Conservation (phyloP, 2,113 vertebrate genomes). For the Laticauda laticaudata region DNA sequence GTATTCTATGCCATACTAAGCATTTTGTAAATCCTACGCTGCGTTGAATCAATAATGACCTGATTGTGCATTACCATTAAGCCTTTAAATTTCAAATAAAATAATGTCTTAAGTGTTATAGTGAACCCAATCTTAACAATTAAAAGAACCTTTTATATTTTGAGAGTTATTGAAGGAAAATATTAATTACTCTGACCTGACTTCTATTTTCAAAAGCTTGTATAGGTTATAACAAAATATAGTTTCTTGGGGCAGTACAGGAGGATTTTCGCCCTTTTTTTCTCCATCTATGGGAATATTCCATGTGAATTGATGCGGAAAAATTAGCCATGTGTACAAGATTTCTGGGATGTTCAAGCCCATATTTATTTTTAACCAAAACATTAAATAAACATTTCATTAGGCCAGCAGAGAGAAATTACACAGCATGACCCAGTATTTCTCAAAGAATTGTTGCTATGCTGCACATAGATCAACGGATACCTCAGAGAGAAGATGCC, state of each 20-base stretch:
- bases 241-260: neutral
- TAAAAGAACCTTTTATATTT: neutral
- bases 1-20: neutral
- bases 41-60: neutral
- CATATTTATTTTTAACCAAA: constrained; percentile 8
- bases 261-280: neutral
- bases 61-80: neutral
- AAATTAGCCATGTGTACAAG: neutral
- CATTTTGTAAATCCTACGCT: neutral
- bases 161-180: neutral
- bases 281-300: neutral
- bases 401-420: neutral
- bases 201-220: neutral
- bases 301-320: constrained; percentile 2
- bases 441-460: neutral
- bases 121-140: neutral
- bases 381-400: neutral
- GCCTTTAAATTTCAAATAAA: neutral
- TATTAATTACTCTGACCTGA: neutral
- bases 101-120: neutral
- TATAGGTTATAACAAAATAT: neutral
- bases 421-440: neutral
- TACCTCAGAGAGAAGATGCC: neutral
- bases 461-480: neutral
- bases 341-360: neutral